Evolutionary conservation across 1,140 invertebrate genomes (phyloP), one percentile per base, ranked within the genome.

Genomic region (Dendrolimus kikuchii): DNA sequence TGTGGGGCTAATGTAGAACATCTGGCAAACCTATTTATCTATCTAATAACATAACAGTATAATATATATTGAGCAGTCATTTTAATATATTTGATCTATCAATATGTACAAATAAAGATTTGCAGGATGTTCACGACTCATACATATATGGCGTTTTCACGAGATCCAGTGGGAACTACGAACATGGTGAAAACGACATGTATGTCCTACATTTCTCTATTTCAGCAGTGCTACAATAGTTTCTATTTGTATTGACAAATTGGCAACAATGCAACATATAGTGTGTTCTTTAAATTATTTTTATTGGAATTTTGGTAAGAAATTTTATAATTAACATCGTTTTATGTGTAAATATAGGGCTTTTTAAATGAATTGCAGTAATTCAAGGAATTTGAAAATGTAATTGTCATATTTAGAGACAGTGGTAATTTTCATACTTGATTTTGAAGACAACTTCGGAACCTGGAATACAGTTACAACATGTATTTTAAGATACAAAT

Each of bases 241-340:
- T 62, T 58, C 62, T 49, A 49, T 64, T 60, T 68, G 54, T 74
- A 65, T 63, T 68, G 59, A 64, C 66, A 40, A 66, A 67, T 70
- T 67, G 71, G 66, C 64, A 67, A 71, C 75, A 65, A 64, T 55
- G 60, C 57, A 66, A 53, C 56, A 43, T 23, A 45, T 59, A 64
- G 55, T 68, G 60, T 65, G 23, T 68, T 54, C 44, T 55, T 63
- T 49, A 51, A 54, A 68, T 60, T 60, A 59, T 66, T 49, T 70
- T 70, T 72, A 65, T 59, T 73, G 76, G 71, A 75, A 66, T 59
- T 71, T 80, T 74, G 80, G 77, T 81, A 83, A 83, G 80, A 77
- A 64, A 64, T 55, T 46, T 53, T 23, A 23, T 23, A 23, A 23
- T 23, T 23, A 23, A 23, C 23, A 23, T 23, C 23, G 23, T 23